Percentiles rank a stretch among this genome's conserved stretches.
These are phyloP conservation scores for Pangasius macronema DNA, from an alignment of 2,797 vertebrate genomes.

Conservation along the genomic window DNA sequence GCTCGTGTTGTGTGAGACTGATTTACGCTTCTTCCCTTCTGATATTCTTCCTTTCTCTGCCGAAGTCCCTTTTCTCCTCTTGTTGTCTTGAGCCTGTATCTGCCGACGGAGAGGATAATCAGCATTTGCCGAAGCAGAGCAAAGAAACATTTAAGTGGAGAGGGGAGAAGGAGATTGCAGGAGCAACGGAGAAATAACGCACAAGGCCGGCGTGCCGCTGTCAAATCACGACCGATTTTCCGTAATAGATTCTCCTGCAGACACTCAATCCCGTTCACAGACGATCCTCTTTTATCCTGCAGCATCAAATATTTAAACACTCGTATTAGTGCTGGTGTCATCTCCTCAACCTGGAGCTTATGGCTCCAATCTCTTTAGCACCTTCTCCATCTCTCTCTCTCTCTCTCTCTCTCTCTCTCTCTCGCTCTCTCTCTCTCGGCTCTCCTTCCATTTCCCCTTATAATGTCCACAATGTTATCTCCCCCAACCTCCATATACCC, in stretches of 20 bases:
- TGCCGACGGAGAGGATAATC: constrained; percentile 85
- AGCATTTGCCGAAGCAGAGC: constrained; percentile 91
- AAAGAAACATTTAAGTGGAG: constrained; percentile 94
- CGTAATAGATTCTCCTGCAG: constrained; percentile 99
- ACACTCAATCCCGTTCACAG: constrained; percentile 99
- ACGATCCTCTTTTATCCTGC: constrained; percentile 99
- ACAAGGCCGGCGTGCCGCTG: constrained; percentile 85
- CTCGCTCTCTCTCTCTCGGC: constrained; percentile 14
- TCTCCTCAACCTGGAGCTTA: constrained; percentile 85
- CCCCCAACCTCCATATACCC: constrained; percentile 83
- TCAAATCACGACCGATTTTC: constrained; percentile 94
- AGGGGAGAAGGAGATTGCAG: constrained; percentile 79
- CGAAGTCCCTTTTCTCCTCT: constrained; percentile 35
- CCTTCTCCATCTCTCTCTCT: constrained; percentile 66
- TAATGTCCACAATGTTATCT: constrained; percentile 98
- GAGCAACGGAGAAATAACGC: constrained; percentile 93
- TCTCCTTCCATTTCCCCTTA: constrained; percentile 71
- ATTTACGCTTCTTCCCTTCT: constrained; percentile 8
- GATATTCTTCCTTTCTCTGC: constrained; percentile 35
- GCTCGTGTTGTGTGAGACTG: not conserved
- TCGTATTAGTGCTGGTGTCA: constrained; percentile 94
- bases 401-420: constrained; percentile 47
- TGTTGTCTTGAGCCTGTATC: constrained; percentile 58
- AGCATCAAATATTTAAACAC: constrained; percentile 99
- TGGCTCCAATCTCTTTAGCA: constrained; percentile 75